phyloP scores from a whole-genome alignment of 2,888 invertebrate species.

The Synergus itoensis region DNA sequence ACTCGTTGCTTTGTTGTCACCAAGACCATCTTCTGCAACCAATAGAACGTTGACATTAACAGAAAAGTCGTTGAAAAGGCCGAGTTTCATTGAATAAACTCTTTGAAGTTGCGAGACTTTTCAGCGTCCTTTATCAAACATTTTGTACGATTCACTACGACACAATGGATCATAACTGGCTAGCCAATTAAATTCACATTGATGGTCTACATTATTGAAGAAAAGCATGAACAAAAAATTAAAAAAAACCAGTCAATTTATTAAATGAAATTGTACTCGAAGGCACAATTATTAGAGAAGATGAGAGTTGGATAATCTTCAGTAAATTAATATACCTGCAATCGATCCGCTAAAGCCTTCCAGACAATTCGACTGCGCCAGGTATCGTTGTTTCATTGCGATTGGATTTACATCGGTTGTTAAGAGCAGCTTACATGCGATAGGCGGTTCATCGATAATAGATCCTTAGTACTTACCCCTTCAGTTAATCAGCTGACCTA shows the following conservation, averaged over 20 bases:
- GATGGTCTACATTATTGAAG: background rate
- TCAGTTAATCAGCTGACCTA: conserved; percentile 20
- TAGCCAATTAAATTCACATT: background rate
- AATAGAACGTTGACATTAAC: background rate
- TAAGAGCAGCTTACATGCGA: conserved; percentile 50
- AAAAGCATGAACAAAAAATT: background rate
- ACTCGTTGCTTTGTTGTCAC: background rate
- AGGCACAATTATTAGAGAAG: background rate
- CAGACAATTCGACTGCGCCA: conserved; percentile 48
- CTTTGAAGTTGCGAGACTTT: background rate
- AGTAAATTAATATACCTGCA: background rate
- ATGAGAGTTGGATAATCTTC: background rate
- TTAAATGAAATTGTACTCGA: background rate
- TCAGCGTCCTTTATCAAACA: background rate
- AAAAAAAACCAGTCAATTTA: background rate
- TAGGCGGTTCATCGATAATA: conserved; percentile 52
- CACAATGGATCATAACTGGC: background rate
- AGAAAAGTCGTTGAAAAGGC: background rate
- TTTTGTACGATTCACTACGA: background rate
- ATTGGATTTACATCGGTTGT: conserved; percentile 54
- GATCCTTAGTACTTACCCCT: conserved; percentile 44
- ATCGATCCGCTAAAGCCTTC: background rate
- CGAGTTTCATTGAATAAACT: background rate
- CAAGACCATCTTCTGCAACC: background rate
- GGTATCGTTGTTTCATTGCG: conserved; percentile 48